Evolutionary conservation across 2,888 invertebrate species (phyloP).

Genomic region (Drosophila recens): DNA sequence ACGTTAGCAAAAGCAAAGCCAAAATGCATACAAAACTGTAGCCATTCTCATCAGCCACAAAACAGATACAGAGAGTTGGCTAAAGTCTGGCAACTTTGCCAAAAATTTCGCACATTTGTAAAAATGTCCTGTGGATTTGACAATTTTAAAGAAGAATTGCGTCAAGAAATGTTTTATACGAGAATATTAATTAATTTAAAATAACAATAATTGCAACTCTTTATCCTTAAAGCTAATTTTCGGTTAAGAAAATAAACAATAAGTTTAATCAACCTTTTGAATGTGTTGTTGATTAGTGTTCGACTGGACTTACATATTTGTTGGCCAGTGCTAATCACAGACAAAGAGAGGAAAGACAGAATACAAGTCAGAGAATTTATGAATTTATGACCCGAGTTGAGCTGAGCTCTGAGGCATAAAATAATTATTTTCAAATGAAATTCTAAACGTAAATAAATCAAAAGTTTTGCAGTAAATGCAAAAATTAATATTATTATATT

Average conservation of each 20-base stretch:
- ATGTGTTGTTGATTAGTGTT: conserved; percentile 54
- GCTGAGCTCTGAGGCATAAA: conserved; percentile 13
- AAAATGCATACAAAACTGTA: conserved; percentile 40
- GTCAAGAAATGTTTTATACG: neutral
- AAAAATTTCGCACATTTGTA: conserved; percentile 25
- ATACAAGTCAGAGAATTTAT: neutral
- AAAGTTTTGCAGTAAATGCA: conserved; percentile 49
- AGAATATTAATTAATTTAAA: neutral
- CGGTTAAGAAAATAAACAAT: too few relatives aligned
- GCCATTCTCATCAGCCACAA: conserved; percentile 45
- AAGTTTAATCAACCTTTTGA: conserved; percentile 1
- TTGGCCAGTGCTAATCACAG: neutral
- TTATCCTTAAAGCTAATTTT: too few relatives aligned
- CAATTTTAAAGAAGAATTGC: neutral
- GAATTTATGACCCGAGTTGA: conserved; percentile 31
- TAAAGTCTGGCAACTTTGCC: conserved; percentile 49
- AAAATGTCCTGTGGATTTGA: neutral
- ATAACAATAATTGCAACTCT: too few relatives aligned
- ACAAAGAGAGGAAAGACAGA: too few relatives aligned
- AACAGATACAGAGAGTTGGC: conserved; percentile 35
- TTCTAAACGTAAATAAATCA: conserved; percentile 54
- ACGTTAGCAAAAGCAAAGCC: conserved; percentile 13
- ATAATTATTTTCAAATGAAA: conserved; percentile 45
- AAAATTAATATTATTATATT: conserved; percentile 70
- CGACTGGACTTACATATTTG: conserved; percentile 33